Evolutionary conservation across 2,888 invertebrate genomes (phyloP), one percentile per base, ranked within the genome.

Genomic region (Andrena hattorfiana): DNA sequence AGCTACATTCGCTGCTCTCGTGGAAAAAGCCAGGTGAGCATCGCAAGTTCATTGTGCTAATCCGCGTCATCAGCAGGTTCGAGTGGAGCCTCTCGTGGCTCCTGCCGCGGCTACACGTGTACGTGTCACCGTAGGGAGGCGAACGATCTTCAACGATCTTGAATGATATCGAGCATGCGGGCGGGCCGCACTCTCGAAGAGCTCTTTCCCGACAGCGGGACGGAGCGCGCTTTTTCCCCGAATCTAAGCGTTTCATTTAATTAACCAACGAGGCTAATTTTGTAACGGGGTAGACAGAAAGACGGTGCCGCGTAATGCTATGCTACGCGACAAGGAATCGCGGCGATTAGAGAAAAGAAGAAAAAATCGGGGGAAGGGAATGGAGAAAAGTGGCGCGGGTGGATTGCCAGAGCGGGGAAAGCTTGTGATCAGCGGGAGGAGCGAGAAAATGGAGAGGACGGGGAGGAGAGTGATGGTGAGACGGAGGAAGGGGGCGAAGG

Each of bases 21-120:
- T 81, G 56, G 81, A 89, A 86, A 89, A 88, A 90, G 90, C 91
- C 93, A 93, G 93, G 93, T 93, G 93, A 93, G 92, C 92, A 91
- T 91, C 92, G 88, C 83, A 68, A 85, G 83, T 87, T 89, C 91
- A 91, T 93, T 93, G 92, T 92, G 86, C 81, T 85, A 86, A 92
- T 91, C 90, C 85, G 93, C 93, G 56, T 84, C 88, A 92, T 93
- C 93, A 93, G 93, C 93, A 91, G 85, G 89, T 89, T 91, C 90
- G 88, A 91, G 92, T 87, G 87, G 87, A 71, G 76, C 56, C 42
- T 13, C 56, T 56, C 23, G 26, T 56, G 1, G 56, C 87, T 85
- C 79, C 78, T 81, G 74, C 73, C 70, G 66, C 64, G 56, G 10
- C 42, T 42, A 16, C 42, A 16, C 42, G 59, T 76, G 75, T 90